phyloP scores from a whole-genome alignment of 2,113 vertebrate genomes.

The Prietella phreatophila region DNA sequence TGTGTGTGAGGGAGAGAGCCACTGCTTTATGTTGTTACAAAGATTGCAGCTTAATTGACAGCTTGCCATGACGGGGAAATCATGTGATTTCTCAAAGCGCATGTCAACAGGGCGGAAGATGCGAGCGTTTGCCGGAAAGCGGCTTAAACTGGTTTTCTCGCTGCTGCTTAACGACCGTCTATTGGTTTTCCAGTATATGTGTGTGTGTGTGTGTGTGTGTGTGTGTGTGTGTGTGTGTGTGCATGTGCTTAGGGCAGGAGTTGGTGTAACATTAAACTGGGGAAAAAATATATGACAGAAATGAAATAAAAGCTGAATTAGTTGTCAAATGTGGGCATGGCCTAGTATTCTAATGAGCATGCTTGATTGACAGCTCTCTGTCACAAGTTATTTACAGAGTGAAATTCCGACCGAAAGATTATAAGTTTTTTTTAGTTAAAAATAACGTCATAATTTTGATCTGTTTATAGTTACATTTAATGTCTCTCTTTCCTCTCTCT shows the following conservation, averaged over 20 bases:
- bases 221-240: not conserved
- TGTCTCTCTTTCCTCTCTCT: too few relatives aligned
- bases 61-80: constrained; percentile 28
- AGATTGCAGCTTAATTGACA: constrained; percentile 44
- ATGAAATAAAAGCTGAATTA: not conserved
- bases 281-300: not conserved
- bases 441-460: not conserved
- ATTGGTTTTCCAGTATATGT: constrained; percentile 18
- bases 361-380: not conserved
- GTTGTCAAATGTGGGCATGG: not conserved
- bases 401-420: not conserved
- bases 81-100: constrained; percentile 36
- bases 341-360: not conserved
- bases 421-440: not conserved
- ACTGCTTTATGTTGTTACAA: constrained; percentile 38
- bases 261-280: not conserved
- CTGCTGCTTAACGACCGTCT: constrained; percentile 13
- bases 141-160: constrained; percentile 30
- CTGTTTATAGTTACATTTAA: not conserved
- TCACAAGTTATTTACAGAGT: not conserved
- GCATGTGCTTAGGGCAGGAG: not conserved
- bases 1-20: not conserved
- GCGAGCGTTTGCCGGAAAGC: constrained; percentile 38
- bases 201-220: not conserved
- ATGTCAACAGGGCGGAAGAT: constrained; percentile 35